Evolutionary conservation across 2,888 invertebrate species (phyloP), one percentile per base, ranked within the genome.

Genomic region (Quadroppia sp.): DNA sequence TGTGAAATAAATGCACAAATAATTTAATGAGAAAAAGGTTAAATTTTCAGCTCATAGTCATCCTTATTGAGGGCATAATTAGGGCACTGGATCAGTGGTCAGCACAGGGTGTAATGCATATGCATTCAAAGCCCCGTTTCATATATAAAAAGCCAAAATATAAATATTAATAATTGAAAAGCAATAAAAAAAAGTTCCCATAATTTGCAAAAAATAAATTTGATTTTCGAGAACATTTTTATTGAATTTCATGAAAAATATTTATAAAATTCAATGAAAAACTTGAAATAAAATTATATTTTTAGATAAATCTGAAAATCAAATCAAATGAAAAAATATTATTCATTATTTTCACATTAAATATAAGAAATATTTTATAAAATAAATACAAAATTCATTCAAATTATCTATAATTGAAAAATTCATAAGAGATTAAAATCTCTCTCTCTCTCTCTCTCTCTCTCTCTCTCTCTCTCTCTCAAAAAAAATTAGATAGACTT

Each of bases 71-170:
- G 67, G 67, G 40, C 23, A 20, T 6, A 59, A 30, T 67, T n/a
- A 40, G 67, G 67, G 40, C 23, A 67, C 40, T 67, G 67, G 67
- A 67, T 67, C 67, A 67, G 67, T 67, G 67, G 67, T 67, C 67
- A 67, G 40, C 59, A 32, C 32, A 7, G 56, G 25, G 25, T 28
- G 48, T 15, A 7, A 7, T 7, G 36, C 9, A 36, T 36, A 36
- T 36, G 36, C 36, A 45, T 6, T 15, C 15, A 13, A 45, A 45
- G 15, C 15, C 45, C 36, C n/a, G n/a, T 11, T 45, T 45, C 17
- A 45, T 45, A 45, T 11, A 45, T 15, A 45, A 45, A 45, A 45
- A 45, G 45, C 36, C 9, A 36, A 36, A 36, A 9, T 36, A 45
- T n/a, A n/a, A n/a, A 11, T 17, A 45, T 13, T 11, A 45, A 45